Evolutionary conservation across 2,888 invertebrate species (phyloP), one percentile per base, ranked within the genome.

Genomic region (Diarsia mendica): DNA sequence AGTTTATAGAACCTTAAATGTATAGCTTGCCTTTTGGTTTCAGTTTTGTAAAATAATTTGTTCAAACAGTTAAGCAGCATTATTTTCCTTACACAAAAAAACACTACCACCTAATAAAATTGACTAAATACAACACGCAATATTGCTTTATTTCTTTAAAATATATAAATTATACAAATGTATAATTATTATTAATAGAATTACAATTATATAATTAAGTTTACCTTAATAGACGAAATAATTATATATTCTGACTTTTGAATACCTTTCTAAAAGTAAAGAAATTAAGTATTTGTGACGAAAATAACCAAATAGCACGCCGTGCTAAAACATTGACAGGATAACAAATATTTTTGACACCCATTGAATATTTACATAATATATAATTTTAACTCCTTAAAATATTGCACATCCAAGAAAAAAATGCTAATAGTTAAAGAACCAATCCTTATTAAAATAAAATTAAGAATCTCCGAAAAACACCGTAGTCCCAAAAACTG

Each of bases 321-420:
- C 0, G 1, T 28, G 20, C 13, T 77, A 48, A 28, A 68, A 28
- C 44, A 49, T 44, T 77, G 39, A 28, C 28, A 28, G 39, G 20
- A 75, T 48, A n/a, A 75, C 6, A 49, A 58, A 78, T 44, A 68
- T 2, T 46, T 58, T 69, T 70, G 49, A 79, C 58, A 78, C 33
- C 44, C 20, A 51, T 46, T 33, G 28, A 58, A 78, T 11, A 33
- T 53, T 51, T 76, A 46, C 18, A 8, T n/a, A n/a, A n/a, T n/a
- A n/a, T 58, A 23, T 61, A 58, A 48, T 20, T 8, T 64, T 20
- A 64, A 64, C 51, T 64, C 49, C 39, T 28, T 58, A 44, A 20
- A 20, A 8, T 51, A 49, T 49, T 70, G 18, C 48, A 51, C 20
- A 78, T 58, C 28, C 5, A n/a, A 11, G 15, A 39, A 55, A 67